Percentiles rank a stretch among this genome's conserved stretches.
Evolutionary conservation across 2,113 vertebrate species (phyloP).

Genomic region (Hyaena hyaena): DNA sequence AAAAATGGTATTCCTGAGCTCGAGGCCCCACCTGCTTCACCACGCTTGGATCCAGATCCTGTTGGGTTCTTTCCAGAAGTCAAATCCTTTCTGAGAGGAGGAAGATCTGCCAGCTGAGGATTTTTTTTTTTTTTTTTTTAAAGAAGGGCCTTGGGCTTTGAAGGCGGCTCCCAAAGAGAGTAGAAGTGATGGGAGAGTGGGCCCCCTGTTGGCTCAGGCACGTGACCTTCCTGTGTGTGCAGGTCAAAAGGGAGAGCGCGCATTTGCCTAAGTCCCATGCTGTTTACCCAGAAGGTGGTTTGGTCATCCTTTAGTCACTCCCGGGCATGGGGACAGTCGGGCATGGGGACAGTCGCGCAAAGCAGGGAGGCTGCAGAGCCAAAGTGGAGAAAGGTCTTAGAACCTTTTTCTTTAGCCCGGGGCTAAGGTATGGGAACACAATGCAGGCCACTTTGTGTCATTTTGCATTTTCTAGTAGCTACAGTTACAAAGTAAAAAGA

Average conservation of each 20-base stretch:
- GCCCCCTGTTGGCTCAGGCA: background rate
- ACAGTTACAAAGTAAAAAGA: conserved; percentile 14
- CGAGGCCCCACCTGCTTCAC: conserved; percentile 73
- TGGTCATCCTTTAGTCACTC: background rate
- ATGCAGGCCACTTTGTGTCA: background rate
- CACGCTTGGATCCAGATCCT: conserved; percentile 41
- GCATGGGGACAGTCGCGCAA: background rate
- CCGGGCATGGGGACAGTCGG: background rate
- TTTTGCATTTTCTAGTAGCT: background rate
- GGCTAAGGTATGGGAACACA: background rate
- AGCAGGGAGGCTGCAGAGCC: background rate
- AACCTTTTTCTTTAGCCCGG: background rate
- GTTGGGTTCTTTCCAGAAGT: conserved; percentile 68
- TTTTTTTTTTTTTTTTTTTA: background rate
- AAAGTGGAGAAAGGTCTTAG: background rate
- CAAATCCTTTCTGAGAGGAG: conserved; percentile 44
- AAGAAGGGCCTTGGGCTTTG: background rate
- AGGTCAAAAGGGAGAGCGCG: background rate
- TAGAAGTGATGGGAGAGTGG: background rate
- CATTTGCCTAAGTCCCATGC: background rate
- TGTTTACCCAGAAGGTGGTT: background rate
- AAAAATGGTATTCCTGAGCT: conserved; percentile 77
- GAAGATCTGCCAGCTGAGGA: conserved; percentile 53
- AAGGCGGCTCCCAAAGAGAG: background rate
- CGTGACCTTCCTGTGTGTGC: background rate